Evolutionary conservation across 1,140 invertebrate genomes (phyloP).

Genomic region (Drosophila bipectinata): DNA sequence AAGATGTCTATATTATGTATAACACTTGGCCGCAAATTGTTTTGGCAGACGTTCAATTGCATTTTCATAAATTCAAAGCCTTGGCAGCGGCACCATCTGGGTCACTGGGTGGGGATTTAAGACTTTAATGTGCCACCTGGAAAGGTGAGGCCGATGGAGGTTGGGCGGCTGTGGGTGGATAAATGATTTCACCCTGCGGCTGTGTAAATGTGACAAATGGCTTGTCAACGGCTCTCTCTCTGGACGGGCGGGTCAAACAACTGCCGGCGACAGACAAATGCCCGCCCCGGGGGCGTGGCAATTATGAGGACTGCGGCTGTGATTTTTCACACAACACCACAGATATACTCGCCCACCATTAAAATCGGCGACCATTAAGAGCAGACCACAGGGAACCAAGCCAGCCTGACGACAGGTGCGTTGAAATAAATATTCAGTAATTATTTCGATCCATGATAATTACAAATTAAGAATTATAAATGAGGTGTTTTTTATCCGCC

Average conservation of each 20-base stretch:
- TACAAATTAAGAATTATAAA: conserved; percentile 47
- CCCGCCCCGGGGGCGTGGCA: conserved; percentile 48
- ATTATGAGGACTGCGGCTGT: conserved; percentile 34
- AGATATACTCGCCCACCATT: conserved; percentile 39
- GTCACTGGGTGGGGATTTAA: conserved; percentile 24
- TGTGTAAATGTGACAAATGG: conserved; percentile 73
- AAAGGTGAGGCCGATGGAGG: background rate
- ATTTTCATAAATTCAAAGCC: conserved; percentile 33
- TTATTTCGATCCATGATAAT: conserved; percentile 26
- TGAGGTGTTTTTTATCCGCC: background rate
- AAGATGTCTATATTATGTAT: background rate
- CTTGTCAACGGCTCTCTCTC: conserved; percentile 57
- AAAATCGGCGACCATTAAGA: conserved; percentile 62
- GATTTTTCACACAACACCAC: conserved; percentile 59
- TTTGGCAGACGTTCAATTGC: conserved; percentile 49
- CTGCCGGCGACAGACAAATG: conserved; percentile 64
- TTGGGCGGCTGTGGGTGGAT: background rate
- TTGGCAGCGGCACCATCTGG: conserved; percentile 40
- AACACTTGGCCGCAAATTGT: conserved; percentile 40
- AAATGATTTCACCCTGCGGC: conserved; percentile 9
- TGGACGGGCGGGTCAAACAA: conserved; percentile 11
- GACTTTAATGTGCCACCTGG: conserved; percentile 30
- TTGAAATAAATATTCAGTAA: conserved; percentile 50
- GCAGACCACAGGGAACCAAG: conserved; percentile 35
- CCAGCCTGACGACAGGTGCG: conserved; percentile 7